phyloP scores from a whole-genome alignment of 2,888 invertebrate genomes.

The Zonitis immaculata region DNA sequence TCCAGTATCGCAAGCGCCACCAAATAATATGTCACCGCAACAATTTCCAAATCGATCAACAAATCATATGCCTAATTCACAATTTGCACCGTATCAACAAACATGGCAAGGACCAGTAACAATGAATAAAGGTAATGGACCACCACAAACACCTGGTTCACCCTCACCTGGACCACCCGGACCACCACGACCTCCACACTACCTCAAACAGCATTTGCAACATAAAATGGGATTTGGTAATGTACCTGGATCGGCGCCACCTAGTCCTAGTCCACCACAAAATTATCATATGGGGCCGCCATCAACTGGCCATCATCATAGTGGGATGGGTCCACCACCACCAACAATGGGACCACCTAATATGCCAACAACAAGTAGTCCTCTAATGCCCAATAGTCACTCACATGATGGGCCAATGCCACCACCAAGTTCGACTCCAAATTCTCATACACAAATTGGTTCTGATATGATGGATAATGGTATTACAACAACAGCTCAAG shows the following conservation, averaged over 20 bases:
- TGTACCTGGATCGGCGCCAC: conserved; percentile 54
- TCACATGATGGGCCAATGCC: conserved; percentile 45
- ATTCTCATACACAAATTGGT: conserved; percentile 47
- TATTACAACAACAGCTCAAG: conserved; percentile 58
- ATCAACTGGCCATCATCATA: conserved; percentile 50
- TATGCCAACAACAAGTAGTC: conserved; percentile 55
- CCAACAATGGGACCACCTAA: conserved; percentile 59
- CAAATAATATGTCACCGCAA: conserved; percentile 47
- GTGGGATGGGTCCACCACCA: conserved; percentile 62
- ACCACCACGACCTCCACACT: conserved; percentile 56
- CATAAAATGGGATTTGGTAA: conserved; percentile 63
- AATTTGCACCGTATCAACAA: conserved; percentile 46
- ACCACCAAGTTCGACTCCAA: conserved; percentile 56
- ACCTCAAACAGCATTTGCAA: conserved; percentile 66
- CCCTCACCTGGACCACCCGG: conserved; percentile 48
- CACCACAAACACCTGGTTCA: conserved; percentile 48
- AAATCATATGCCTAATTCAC: conserved; percentile 53
- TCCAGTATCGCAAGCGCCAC: conserved; percentile 47
- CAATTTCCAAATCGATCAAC: conserved; percentile 55
- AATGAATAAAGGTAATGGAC: conserved; percentile 39
- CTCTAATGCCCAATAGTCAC: conserved; percentile 45
- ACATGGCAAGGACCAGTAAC: conserved; percentile 39
- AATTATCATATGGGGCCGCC: conserved; percentile 56
- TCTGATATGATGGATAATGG: conserved; percentile 53
- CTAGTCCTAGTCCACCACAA: conserved; percentile 58